These are phyloP conservation scores for Tiaroga cobitis DNA, from an alignment of 2,797 vertebrate genomes.

Conservation along the genomic window DNA sequence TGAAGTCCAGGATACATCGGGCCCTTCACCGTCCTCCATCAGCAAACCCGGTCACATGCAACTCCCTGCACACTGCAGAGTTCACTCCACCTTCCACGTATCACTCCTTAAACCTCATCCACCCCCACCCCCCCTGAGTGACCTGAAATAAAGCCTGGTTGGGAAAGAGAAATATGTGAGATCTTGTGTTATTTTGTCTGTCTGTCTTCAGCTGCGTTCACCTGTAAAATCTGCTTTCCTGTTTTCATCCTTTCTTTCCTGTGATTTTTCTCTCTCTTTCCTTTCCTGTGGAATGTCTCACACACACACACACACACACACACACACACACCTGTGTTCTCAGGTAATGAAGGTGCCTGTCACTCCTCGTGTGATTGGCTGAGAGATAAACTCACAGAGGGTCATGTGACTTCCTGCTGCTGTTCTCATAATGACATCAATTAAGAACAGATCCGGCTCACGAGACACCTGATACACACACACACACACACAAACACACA, in stretches of 20 bases:
- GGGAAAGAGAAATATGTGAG: too few relatives aligned
- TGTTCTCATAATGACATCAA: constrained; percentile 58
- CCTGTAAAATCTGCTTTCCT: background rate
- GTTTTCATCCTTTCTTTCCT: background rate
- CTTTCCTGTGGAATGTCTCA: constrained; percentile 24
- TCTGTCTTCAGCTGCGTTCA: background rate
- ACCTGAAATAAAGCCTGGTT: too few relatives aligned
- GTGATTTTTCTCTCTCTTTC: background rate
- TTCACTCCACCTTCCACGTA: too few relatives aligned
- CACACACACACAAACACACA: constrained; percentile 48
- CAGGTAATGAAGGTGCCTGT: constrained; percentile 59
- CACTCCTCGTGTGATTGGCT: constrained; percentile 50
- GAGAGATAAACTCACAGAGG: constrained; percentile 51
- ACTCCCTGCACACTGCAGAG: too few relatives aligned
- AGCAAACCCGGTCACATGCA: too few relatives aligned
- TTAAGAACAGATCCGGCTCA: constrained; percentile 58
- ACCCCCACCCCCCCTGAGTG: too few relatives aligned
- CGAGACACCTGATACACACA: constrained; percentile 52
- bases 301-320: constrained; percentile 34
- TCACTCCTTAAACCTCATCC: too few relatives aligned
- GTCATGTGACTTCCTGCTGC: constrained; percentile 61
- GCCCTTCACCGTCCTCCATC: too few relatives aligned
- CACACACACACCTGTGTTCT: constrained; percentile 34
- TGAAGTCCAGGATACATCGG: too few relatives aligned
- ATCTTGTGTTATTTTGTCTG: background rate